Evolutionary conservation across 1,140 invertebrate genomes (phyloP).

Genomic region (Caerostris darwini): DNA sequence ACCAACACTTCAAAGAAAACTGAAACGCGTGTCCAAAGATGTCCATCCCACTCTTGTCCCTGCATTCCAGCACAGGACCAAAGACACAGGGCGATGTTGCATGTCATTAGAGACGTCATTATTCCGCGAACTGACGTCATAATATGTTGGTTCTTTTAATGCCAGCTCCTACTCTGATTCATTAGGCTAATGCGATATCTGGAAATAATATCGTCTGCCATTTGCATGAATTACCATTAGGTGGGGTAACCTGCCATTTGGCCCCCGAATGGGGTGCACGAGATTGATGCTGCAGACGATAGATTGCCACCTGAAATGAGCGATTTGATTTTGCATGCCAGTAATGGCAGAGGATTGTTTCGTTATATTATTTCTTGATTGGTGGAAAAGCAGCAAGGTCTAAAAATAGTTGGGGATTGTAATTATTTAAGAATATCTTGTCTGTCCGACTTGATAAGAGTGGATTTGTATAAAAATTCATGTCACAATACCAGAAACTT

Average conservation of each 20-base stretch:
- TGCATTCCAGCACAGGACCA: background rate
- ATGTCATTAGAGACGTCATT: conserved; percentile 74
- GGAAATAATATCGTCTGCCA: conserved; percentile 67
- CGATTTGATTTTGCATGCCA: background rate
- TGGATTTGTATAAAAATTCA: no score
- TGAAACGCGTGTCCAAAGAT: conserved; percentile 30
- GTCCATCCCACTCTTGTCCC: background rate
- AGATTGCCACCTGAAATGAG: conserved; percentile 30
- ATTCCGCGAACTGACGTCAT: conserved; percentile 68
- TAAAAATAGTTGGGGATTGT: background rate
- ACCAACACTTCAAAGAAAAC: background rate
- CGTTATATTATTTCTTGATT: background rate
- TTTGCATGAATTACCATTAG: conserved; percentile 76
- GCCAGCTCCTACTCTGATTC: conserved; percentile 63
- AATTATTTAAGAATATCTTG: background rate
- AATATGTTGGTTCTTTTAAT: conserved; percentile 75
- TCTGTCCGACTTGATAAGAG: no score
- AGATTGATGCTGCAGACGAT: background rate
- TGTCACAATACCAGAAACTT: no score
- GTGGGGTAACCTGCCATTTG: conserved; percentile 30
- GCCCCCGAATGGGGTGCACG: background rate
- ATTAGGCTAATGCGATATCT: conserved; percentile 75
- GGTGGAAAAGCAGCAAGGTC: background rate
- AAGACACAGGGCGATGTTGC: conserved; percentile 48
- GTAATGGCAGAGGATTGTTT: background rate